Conservation (phyloP, 2,888 invertebrate genomes). For the Anticlea derivata region DNA sequence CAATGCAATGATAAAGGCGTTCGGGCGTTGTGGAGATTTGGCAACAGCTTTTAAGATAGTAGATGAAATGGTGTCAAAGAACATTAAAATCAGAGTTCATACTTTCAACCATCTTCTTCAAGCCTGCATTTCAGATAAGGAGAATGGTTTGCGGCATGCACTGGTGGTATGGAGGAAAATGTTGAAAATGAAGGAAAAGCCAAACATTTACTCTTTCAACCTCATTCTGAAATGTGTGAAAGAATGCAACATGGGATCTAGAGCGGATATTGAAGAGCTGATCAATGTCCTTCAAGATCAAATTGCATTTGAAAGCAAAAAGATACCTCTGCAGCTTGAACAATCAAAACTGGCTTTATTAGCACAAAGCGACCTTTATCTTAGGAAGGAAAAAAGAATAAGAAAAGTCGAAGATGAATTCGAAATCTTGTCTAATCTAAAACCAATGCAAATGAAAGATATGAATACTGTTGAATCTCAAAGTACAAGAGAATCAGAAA, state of each 20-base stretch:
- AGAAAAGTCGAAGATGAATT: neutral
- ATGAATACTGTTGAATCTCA: neutral
- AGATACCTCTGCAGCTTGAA: constrained; percentile 36
- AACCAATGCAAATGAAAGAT: constrained; percentile 3
- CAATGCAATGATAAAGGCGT: constrained; percentile 96
- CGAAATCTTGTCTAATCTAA: constrained; percentile 4
- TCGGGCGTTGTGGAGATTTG: constrained; percentile 92
- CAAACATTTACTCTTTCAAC: constrained; percentile 90
- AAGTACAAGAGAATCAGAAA: neutral
- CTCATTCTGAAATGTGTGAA: constrained; percentile 90
- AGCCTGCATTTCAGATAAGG: constrained; percentile 91
- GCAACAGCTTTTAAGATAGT: constrained; percentile 90
- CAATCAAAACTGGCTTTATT: constrained; percentile 11
- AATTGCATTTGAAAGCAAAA: constrained; percentile 39
- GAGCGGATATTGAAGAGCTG: constrained; percentile 82
- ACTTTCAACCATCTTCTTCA: constrained; percentile 92
- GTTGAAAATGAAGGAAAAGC: constrained; percentile 85
- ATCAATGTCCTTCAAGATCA: constrained; percentile 60
- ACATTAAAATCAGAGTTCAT: constrained; percentile 84
- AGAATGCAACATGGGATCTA: constrained; percentile 91
- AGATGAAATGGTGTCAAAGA: constrained; percentile 91
- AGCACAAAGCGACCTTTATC: neutral
- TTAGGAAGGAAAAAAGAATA: neutral
- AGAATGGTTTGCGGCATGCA: constrained; percentile 92
- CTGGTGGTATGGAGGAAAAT: constrained; percentile 94